A percentile compares a stretch with the other conserved stretches of the same genome.
Evolutionary conservation across 2,113 vertebrate species (phyloP).

Genomic region (Scomber scombrus): DNA sequence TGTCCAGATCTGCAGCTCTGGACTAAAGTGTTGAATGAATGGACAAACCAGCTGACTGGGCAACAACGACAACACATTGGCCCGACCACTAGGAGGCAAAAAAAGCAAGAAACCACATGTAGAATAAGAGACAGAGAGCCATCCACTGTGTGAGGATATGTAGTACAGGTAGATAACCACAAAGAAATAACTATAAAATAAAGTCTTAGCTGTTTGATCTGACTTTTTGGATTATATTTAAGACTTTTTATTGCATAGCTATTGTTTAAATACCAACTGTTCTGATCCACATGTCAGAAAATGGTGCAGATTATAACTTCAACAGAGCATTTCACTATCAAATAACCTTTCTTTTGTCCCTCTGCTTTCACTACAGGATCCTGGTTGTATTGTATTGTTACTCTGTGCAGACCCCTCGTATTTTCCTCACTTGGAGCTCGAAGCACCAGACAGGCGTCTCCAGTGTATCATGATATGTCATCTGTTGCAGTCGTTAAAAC

Average conservation of each 20-base stretch:
- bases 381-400: not conserved
- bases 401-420: not conserved
- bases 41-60: not conserved
- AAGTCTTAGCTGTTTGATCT: not conserved
- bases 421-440: not conserved
- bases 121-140: no score
- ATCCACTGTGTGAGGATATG: no score
- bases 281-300: no score
- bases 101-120: not conserved
- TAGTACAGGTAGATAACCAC: no score
- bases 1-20: no score
- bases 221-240: no score
- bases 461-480: constrained; percentile 56
- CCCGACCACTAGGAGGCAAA: not conserved
- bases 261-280: no score
- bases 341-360: not conserved
- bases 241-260: no score
- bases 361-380: no score
- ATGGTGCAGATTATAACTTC: not conserved
- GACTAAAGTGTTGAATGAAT: not conserved
- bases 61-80: no score
- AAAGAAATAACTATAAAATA: not conserved
- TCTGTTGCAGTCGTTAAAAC: constrained; percentile 70
- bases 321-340: not conserved
- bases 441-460: constrained; percentile 23